Percentiles rank a stretch among this genome's conserved stretches.
Conservation (phyloP, 2,113 vertebrate genomes). For the Chaenogobius annularis region DNA sequence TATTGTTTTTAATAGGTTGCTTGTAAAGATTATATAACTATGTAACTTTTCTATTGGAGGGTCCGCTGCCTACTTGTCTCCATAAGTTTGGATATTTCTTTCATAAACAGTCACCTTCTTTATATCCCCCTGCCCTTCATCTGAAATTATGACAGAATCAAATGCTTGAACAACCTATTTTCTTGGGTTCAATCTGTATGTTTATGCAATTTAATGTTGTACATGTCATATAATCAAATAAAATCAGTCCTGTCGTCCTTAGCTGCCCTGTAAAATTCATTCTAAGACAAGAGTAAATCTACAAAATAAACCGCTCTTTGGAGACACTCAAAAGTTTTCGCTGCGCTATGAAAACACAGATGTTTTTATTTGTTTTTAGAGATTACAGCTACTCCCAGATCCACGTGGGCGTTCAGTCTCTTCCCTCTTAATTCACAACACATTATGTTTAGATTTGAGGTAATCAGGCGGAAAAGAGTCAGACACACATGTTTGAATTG, state of each 20-base stretch:
- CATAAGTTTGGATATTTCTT: too few species aligned
- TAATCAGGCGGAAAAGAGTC: slow-evolving; percentile 19
- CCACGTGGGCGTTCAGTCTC: slow-evolving; percentile 7
- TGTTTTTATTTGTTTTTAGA: slow-evolving; percentile 12
- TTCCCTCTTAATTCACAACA: slow-evolving; percentile 12
- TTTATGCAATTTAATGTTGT: not conserved
- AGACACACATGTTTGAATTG: slow-evolving; percentile 19
- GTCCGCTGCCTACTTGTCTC: too few species aligned
- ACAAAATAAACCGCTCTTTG: slow-evolving; percentile 33
- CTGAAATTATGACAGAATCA: too few species aligned
- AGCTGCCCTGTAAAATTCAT: slow-evolving; percentile 43
- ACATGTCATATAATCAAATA: not conserved
- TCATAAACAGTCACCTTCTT: too few species aligned
- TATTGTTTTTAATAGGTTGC: too few species aligned
- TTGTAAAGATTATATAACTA: too few species aligned
- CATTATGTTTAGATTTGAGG: slow-evolving; percentile 9
- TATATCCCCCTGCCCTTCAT: too few species aligned
- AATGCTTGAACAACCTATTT: not conserved
- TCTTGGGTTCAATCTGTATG: not conserved
- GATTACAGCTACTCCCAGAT: slow-evolving; percentile 11
- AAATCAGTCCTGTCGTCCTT: not conserved
- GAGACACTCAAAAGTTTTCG: slow-evolving; percentile 25
- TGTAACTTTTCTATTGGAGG: too few species aligned
- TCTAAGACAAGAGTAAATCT: slow-evolving; percentile 43
- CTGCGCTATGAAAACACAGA: not conserved